These are phyloP conservation scores for Pleuronectes platessa DNA, from an alignment of 2,113 vertebrate genomes.

Conservation along the genomic window DNA sequence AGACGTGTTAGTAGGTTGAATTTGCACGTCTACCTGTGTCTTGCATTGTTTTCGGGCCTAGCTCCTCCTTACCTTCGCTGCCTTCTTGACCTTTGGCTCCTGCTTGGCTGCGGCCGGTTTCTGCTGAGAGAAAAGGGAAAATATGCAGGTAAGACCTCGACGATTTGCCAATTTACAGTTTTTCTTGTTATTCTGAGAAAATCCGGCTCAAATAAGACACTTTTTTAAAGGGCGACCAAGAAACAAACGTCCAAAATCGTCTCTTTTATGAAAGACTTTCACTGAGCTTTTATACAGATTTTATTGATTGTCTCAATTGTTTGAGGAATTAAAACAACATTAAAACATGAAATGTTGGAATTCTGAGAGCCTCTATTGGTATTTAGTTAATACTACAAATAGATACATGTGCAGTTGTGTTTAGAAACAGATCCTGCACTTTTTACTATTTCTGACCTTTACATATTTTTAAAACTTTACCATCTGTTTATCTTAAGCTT, in stretches of 20 bases:
- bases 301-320: not conserved
- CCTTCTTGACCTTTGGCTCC: conserved; percentile 91
- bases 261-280: not conserved
- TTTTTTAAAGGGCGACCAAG: not conserved
- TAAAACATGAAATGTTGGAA: not conserved
- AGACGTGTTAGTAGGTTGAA: not conserved
- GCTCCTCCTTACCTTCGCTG: conserved; percentile 85
- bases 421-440: not conserved
- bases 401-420: not conserved
- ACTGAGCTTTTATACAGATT: not conserved
- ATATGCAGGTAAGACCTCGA: not conserved
- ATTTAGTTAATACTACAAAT: not conserved
- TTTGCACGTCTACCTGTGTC: not conserved
- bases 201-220: not conserved
- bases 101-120: conserved; percentile 85
- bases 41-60: not conserved
- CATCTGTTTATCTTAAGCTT: not conserved
- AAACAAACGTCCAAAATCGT: not conserved
- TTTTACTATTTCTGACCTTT: not conserved
- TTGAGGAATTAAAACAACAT: not conserved
- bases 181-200: not conserved
- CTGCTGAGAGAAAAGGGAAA: conserved; percentile 65
- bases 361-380: not conserved
- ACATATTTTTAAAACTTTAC: conserved; percentile 2
- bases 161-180: not conserved